These are phyloP conservation scores for Brachyhypopomus occidentalis DNA, from an alignment of 2,113 vertebrate genomes.

Conservation along the genomic window DNA sequence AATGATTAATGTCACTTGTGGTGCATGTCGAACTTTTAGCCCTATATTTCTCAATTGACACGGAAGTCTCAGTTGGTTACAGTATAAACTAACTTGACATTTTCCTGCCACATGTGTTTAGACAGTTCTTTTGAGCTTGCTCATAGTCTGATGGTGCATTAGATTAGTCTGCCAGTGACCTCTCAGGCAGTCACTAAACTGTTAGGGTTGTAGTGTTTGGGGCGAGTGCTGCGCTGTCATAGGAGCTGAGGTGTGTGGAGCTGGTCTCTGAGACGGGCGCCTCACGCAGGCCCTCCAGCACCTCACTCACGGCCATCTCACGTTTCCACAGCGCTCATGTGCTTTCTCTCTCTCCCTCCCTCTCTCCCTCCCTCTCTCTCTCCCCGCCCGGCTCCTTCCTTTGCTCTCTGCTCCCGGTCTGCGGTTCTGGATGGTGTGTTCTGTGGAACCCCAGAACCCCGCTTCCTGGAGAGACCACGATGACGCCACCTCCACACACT, in stretches of 20 bases:
- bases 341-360: slow-evolving; percentile 53
- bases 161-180: slow-evolving; percentile 56
- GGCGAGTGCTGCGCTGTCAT: slow-evolving; percentile 61
- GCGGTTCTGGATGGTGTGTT: slow-evolving; percentile 77
- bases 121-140: slow-evolving; percentile 65
- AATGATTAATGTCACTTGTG: slow-evolving; percentile 73
- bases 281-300: slow-evolving; percentile 55
- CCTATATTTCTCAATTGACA: slow-evolving; percentile 71
- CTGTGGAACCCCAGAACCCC: slow-evolving; percentile 86
- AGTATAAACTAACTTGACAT: slow-evolving; percentile 67
- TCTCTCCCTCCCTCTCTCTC: slow-evolving; percentile 3
- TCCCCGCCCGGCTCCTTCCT: neutral
- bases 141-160: slow-evolving; percentile 68
- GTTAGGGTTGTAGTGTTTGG: slow-evolving; percentile 68
- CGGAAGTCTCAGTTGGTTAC: slow-evolving; percentile 74
- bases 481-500: slow-evolving; percentile 98
- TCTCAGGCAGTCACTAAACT: slow-evolving; percentile 71
- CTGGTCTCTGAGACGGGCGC: slow-evolving; percentile 56
- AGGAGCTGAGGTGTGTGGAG: slow-evolving; percentile 56
- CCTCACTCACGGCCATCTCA: slow-evolving; percentile 67
- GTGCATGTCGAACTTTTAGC: slow-evolving; percentile 74
- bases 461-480: slow-evolving; percentile 99
- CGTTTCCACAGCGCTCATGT: slow-evolving; percentile 78
- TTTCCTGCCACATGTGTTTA: slow-evolving; percentile 69
- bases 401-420: slow-evolving; percentile 74